phyloP scores from a whole-genome alignment of 2,797 vertebrate species.

The Menidia menidia region DNA sequence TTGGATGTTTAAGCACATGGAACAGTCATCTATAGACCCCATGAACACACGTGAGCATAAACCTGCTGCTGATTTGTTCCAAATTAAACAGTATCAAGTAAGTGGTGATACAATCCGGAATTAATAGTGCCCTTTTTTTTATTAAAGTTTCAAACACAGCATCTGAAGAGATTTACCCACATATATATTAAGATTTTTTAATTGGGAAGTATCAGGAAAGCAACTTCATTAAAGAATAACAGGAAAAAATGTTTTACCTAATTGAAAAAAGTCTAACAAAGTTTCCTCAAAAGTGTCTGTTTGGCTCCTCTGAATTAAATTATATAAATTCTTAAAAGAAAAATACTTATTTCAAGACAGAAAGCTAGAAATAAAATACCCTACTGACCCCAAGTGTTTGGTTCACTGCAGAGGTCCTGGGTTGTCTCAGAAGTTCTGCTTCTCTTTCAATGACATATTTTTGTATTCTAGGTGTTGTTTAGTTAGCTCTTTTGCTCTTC shows the following conservation, averaged over 20 bases:
- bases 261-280: background rate
- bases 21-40: slow-evolving; percentile 40
- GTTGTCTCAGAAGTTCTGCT: no score
- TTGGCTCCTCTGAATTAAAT: background rate
- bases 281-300: background rate
- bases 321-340: background rate
- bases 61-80: slow-evolving; percentile 7
- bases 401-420: no score
- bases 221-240: background rate
- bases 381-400: no score
- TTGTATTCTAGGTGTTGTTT: background rate
- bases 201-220: background rate
- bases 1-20: slow-evolving; percentile 36
- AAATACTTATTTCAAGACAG: background rate
- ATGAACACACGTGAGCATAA: slow-evolving; percentile 24
- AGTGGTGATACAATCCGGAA: background rate
- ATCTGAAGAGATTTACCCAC: no score
- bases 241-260: background rate
- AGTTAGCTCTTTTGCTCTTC: background rate
- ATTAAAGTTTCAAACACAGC: background rate
- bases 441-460: background rate
- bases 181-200: background rate
- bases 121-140: background rate
- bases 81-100: background rate
- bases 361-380: no score